Percentiles rank a stretch among this genome's conserved stretches.
Conservation (phyloP, 92 coral and sea anemone genomes). For the Zoanthus solanderi region DNA sequence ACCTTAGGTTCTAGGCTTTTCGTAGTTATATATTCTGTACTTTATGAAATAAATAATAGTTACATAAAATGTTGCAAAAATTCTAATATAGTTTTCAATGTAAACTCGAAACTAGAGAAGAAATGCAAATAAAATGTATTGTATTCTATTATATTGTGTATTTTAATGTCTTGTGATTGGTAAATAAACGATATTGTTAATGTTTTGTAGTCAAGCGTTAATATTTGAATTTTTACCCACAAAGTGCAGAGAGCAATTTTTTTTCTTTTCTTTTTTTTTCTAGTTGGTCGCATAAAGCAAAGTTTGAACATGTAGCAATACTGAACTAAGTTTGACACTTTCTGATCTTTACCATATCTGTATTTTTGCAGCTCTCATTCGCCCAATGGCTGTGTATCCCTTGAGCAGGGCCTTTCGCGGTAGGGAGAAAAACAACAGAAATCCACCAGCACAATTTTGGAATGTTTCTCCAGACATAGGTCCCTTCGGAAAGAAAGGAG, state of each 20-base stretch:
- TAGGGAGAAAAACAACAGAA: constrained; percentile 45
- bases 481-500: background rate
- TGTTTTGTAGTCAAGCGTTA: background rate
- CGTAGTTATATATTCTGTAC: too few species aligned
- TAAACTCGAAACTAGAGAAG: too few species aligned
- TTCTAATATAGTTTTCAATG: too few species aligned
- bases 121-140: too few species aligned
- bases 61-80: too few species aligned
- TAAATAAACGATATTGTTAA: too few species aligned
- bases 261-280: too few species aligned
- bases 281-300: too few species aligned
- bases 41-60: too few species aligned
- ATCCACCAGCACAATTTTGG: constrained; percentile 4
- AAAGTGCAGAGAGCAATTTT: background rate
- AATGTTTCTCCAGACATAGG: background rate
- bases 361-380: constrained; percentile 13
- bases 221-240: background rate
- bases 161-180: background rate
- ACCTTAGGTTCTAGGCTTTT: too few species aligned
- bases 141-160: too few species aligned
- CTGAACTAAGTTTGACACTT: background rate
- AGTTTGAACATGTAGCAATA: too few species aligned
- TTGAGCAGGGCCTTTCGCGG: constrained; percentile 35
- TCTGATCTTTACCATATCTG: background rate
- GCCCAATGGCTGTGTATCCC: constrained; percentile 55